phyloP scores from a whole-genome alignment of 2,888 invertebrate species.

The Hypena proboscidalis region DNA sequence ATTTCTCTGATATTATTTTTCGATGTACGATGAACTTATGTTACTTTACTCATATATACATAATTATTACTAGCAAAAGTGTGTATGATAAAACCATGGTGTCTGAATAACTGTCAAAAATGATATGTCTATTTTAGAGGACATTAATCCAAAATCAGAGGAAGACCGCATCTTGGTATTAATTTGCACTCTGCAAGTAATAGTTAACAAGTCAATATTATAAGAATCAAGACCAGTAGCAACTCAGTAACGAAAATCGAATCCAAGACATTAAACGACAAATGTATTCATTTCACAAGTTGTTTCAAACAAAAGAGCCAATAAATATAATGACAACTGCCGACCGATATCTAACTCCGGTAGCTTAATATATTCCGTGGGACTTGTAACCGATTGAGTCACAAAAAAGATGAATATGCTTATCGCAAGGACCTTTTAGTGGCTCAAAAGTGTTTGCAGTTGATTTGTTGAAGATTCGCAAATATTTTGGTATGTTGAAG shows the following conservation, averaged over 20 bases:
- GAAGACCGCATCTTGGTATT: no score
- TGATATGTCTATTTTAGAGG: no score
- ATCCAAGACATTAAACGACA: conserved; percentile 9
- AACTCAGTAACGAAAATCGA: conserved; percentile 1
- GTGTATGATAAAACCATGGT: no score
- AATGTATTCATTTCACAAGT: conserved; percentile 9
- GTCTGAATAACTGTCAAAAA: no score
- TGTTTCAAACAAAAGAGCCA: conserved; percentile 37
- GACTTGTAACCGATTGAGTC: conserved; percentile 52
- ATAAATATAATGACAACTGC: conserved; percentile 53
- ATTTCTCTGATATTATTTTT: no score
- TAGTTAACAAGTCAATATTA: no score
- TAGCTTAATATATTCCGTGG: conserved; percentile 82
- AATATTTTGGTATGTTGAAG: no score
- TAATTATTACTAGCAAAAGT: no score
- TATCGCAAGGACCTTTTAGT: conserved; percentile 47
- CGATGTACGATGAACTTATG: no score
- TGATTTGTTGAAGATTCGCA: conserved; percentile 2
- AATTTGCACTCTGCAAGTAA: no score
- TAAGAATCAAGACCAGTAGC: neutral
- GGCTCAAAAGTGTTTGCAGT: conserved; percentile 11
- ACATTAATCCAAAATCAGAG: no score
- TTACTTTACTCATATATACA: no score
- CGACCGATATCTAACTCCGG: conserved; percentile 71
- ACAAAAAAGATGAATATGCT: conserved; percentile 55